Evolutionary conservation across 1,140 invertebrate species (phyloP), one percentile per base, ranked within the genome.

Genomic region (Parapsyche elsis): DNA sequence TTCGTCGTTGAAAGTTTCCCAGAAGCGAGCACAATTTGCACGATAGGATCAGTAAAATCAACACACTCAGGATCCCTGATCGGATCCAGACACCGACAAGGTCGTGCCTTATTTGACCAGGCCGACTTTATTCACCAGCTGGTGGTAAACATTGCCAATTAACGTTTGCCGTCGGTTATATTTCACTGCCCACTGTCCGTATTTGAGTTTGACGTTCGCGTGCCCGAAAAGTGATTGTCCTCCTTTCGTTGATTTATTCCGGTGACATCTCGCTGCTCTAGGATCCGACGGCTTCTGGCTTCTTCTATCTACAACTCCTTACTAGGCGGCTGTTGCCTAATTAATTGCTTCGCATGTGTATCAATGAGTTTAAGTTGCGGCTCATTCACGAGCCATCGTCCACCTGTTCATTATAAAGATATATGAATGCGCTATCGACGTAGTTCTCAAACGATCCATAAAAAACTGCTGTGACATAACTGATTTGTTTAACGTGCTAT

Each of bases 391-490:
- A 53, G 30, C 23, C 9, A 10, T 9, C 21, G 24, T 67, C 21
- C 64, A 67, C 64, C 64, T 67, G 64, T 24, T 67, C 64, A 23
- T 67, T 67, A 67, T 30, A 19, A 61, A 61, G 57, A 61, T 61
- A 61, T 61, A 61, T 61, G 57, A 61, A 19, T 21, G 57, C 21
- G 57, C 30, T 38, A 38, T 38, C 30, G 30, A 38, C 30, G 1
- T 38, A 7, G 30, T 38, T n/a, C 30, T 38, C 30, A 38, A 38
- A 38, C 30, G 30, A 38, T 38, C 30, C 30, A 38, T 38, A 38
- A 38, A 38, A 38, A 38, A 38, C n/a, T 38, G 30, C 30, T 38
- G 30, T 38, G 30, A 38, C 30, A 38, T 38, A 38, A 38, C 30
- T 38, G 30, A 38, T 38, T 38, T 38, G 30, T 38, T 38, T 38